These are phyloP conservation scores for Arenaria interpres DNA, from an alignment of 2,113 vertebrate species.

Conservation along the genomic window DNA sequence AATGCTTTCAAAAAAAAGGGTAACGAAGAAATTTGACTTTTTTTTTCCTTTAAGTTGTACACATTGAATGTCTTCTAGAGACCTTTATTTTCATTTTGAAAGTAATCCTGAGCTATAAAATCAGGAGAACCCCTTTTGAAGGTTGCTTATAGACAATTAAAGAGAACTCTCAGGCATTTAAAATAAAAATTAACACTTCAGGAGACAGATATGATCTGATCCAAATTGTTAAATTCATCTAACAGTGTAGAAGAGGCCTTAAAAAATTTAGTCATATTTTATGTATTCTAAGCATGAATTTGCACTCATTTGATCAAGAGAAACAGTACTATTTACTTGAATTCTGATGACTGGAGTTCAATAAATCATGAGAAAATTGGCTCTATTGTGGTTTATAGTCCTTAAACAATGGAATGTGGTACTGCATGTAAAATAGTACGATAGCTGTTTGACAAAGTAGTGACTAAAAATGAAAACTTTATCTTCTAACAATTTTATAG, in stretches of 20 bases:
- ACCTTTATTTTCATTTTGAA: not conserved
- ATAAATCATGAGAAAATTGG: not conserved
- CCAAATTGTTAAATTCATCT: not conserved
- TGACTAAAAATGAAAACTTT: not conserved
- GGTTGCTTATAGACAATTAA: not conserved
- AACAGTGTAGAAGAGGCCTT: not conserved
- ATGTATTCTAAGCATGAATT: not conserved
- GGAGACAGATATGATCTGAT: not conserved
- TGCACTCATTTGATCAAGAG: not conserved
- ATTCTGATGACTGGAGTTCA: not conserved
- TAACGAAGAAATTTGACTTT: fast-evolving
- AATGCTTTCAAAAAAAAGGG: not conserved
- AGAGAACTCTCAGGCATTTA: not conserved
- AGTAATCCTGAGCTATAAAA: not conserved
- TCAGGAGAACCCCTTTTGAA: not conserved
- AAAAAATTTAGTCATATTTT: not conserved
- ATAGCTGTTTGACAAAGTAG: not conserved
- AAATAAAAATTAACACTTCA: not conserved
- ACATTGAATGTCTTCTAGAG: not conserved
- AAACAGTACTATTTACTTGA: not conserved
- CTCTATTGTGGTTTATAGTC: not conserved
- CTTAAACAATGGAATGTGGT: not conserved
- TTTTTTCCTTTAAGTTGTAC: not conserved
- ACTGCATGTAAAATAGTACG: not conserved
- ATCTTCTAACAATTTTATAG: not conserved